Evolutionary conservation across 2,113 vertebrate species (phyloP).

Genomic region (Morone saxatilis): DNA sequence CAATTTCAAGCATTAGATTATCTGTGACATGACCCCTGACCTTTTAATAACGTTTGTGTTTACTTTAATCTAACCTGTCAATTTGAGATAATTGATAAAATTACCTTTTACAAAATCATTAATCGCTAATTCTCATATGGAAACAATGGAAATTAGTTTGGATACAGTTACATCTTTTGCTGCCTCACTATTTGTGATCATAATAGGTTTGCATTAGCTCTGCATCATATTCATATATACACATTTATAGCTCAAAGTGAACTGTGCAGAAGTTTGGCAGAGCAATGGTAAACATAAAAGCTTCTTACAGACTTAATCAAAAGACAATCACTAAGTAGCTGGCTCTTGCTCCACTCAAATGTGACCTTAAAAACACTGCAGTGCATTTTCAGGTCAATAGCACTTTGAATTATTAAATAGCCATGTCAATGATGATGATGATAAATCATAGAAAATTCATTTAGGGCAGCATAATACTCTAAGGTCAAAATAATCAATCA

Average conservation of each 20-base stretch:
- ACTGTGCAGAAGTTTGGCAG: neutral
- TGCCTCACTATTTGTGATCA: neutral
- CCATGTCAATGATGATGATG: neutral
- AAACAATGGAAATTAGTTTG: neutral
- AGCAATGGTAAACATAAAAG: conserved; percentile 12
- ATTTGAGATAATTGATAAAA: neutral
- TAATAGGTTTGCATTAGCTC: neutral
- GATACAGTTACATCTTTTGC: neutral
- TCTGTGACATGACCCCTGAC: neutral
- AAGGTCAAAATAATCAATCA: conserved; percentile 43
- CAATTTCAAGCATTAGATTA: neutral
- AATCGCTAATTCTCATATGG: neutral
- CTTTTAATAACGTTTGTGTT: neutral
- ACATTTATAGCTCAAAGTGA: conserved; percentile 2
- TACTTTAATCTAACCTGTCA: neutral
- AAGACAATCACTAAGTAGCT: conserved; percentile 9
- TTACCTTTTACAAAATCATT: neutral
- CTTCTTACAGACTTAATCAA: neutral
- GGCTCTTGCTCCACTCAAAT: conserved; percentile 10
- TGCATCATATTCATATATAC: neutral
- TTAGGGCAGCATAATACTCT: conserved; percentile 1
- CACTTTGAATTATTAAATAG: conserved; percentile 57
- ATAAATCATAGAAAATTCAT: conserved; percentile 42
- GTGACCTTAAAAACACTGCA: conserved; percentile 36
- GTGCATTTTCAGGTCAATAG: conserved; percentile 46